Evolutionary conservation across 2,797 vertebrate genomes (phyloP), one percentile per base, ranked within the genome.

Genomic region (Premnoplex brunnescens): DNA sequence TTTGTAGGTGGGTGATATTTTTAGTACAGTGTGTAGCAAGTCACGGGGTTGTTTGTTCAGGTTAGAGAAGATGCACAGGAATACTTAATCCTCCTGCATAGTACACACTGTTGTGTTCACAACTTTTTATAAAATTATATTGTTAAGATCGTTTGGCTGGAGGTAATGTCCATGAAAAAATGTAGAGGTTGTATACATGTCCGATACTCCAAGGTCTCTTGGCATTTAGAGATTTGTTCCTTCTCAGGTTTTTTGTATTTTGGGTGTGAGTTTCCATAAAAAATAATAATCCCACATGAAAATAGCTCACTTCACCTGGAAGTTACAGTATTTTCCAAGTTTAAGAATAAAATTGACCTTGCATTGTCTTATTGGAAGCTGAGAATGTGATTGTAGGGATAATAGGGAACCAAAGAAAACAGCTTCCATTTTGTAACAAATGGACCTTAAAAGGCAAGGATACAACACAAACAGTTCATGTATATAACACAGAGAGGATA

Each of bases 181-280:
- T 55, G 10, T 43, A 48, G 48, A 78, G 16, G 3, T 75, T 64
- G 4, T 37, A 17, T 51, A 58, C 9, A 1, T 28, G 26, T 85
- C 37, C 7, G 59, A 14, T 12, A 19, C 30, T 93, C 27, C 39
- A 60, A 54, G 10, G 4, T 55, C 23, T 54, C 20, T 51, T 67
- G 54, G 41, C 22, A 15, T 71, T 67, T 46, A 74, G 49, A 77
- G 26, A 39, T 0, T 0, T 63, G 7, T 63, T 78, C 30, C 15
- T 72, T 81, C 58, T 63, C 52, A 39, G n/a, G 4, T 46, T 55
- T 64, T 81, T 59, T 18, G 8, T 59, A 27, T 84, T 85, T 83
- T n/a, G 3, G 1, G 1, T 69, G 20, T 3, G 4, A 0, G 1
- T 14, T 69, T 60, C 46, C 46, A 4, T 27, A 37, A 48, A 71